A percentile compares a stretch with the other conserved stretches of the same genome.
These are phyloP conservation scores for Augochlora pura DNA, from an alignment of 1,140 invertebrate species.

Conservation along the genomic window DNA sequence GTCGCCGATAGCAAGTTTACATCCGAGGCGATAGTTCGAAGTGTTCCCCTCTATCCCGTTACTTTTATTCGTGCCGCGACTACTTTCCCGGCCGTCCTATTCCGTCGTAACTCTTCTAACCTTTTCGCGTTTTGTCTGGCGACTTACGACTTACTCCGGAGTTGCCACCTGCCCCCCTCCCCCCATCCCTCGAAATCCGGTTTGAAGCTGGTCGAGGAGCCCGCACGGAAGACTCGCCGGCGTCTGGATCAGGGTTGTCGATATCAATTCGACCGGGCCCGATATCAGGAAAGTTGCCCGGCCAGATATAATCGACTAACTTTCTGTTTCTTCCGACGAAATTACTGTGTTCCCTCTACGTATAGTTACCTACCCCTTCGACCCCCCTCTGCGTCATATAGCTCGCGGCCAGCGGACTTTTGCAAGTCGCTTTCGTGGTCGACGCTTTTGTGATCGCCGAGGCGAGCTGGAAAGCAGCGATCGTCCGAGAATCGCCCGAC, in stretches of 20 bases:
- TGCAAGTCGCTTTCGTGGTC: too few species aligned
- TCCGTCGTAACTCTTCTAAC: conserved; percentile 26
- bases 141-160: conserved; percentile 45
- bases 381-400: too few species aligned
- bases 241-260: conserved; percentile 17
- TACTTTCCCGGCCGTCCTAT: conserved; percentile 2
- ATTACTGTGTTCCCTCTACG: neutral
- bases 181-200: conserved; percentile 34
- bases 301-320: neutral
- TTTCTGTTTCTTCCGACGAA: neutral
- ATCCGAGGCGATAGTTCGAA: conserved; percentile 62
- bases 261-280: conserved; percentile 52
- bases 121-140: conserved; percentile 37
- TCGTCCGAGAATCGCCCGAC: too few species aligned
- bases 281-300: conserved; percentile 13
- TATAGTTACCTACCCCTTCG: too few species aligned
- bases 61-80: conserved; percentile 55
- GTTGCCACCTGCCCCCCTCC: neutral
- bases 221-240: neutral
- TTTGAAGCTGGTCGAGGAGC: conserved; percentile 22
- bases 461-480: too few species aligned
- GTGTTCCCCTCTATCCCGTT: conserved; percentile 51
- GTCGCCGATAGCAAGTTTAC: conserved; percentile 64
- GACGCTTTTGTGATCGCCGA: too few species aligned
- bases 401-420: too few species aligned